Conservation (phyloP, 2,797 vertebrate genomes). For the Enteromius treurensis region DNA sequence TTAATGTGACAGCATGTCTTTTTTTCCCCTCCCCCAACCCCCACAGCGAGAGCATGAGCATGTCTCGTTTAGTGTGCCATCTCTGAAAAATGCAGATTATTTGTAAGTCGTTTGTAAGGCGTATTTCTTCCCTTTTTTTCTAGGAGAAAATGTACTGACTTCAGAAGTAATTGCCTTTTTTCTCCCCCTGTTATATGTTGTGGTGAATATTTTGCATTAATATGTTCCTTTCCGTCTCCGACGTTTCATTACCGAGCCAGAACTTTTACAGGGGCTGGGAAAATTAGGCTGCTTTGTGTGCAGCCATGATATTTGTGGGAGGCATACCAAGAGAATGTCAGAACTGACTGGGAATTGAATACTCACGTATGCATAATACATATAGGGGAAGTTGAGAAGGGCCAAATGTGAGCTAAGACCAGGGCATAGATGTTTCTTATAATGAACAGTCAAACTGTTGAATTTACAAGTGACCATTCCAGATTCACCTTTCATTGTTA, state of each 20-base stretch:
- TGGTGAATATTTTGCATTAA: slow-evolving; percentile 55
- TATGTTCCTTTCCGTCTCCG: slow-evolving; percentile 16
- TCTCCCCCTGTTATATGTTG: slow-evolving; percentile 27
- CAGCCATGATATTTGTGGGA: slow-evolving; percentile 41
- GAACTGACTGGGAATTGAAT: slow-evolving; percentile 33
- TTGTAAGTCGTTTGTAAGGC: slow-evolving; percentile 63
- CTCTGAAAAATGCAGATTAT: slow-evolving; percentile 53
- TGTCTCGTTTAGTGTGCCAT: slow-evolving; percentile 47
- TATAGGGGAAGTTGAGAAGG: slow-evolving; percentile 24
- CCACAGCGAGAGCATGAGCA: slow-evolving; percentile 35
- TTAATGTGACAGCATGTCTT: slow-evolving; percentile 70
- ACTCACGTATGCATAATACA: slow-evolving; percentile 31
- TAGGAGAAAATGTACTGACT: slow-evolving; percentile 32
- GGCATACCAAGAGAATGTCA: slow-evolving; percentile 32
- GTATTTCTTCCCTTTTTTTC: slow-evolving; percentile 42
- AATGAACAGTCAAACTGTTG: slow-evolving; percentile 47
- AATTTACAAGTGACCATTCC: slow-evolving; percentile 34
- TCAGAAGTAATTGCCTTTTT: slow-evolving; percentile 55
- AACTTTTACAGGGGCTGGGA: slow-evolving; percentile 27
- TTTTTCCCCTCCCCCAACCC: slow-evolving; percentile 23
- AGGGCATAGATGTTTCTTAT: slow-evolving; percentile 28
- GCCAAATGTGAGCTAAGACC: slow-evolving; percentile 25
- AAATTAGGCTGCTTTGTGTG: slow-evolving; percentile 52
- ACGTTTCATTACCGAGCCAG: slow-evolving; percentile 40
- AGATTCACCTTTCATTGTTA: slow-evolving; percentile 40